These are phyloP conservation scores for Mesochorus sp. DNA, from an alignment of 2,888 invertebrate species.

Conservation along the genomic window DNA sequence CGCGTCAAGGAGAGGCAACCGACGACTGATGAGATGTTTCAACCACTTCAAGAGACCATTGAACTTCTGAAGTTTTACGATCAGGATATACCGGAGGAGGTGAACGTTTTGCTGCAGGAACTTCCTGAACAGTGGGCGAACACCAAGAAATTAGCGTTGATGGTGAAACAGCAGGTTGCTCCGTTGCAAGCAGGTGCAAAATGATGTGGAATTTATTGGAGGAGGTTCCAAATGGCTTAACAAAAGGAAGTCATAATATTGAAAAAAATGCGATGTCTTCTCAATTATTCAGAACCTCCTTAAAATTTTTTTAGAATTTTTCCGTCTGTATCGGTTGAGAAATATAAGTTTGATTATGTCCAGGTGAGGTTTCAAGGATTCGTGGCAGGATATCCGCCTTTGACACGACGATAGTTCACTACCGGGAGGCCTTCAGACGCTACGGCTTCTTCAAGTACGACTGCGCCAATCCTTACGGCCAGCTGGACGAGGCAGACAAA, in stretches of 20 bases:
- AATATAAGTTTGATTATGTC: too few species aligned
- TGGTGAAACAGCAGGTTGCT: slow-evolving; percentile 96
- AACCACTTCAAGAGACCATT: slow-evolving; percentile 95
- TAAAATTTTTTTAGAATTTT: too few species aligned
- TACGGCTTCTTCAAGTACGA: slow-evolving; percentile 90
- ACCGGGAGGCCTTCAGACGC: slow-evolving; percentile 93
- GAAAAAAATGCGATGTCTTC: too few species aligned
- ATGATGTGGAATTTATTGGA: too few species aligned
- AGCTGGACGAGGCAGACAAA: slow-evolving; percentile 89
- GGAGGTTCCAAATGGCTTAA: too few species aligned
- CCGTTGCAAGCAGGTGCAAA: slow-evolving; percentile 91
- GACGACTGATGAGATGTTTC: slow-evolving; percentile 97
- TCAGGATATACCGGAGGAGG: slow-evolving; percentile 98
- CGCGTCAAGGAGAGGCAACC: slow-evolving; percentile 95
- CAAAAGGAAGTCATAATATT: too few species aligned
- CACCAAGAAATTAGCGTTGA: slow-evolving; percentile 95
- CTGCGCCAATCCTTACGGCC: slow-evolving; percentile 88
- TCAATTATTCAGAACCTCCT: too few species aligned
- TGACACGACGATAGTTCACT: slow-evolving; percentile 91
- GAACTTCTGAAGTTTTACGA: slow-evolving; percentile 96
- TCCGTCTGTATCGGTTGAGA: too few species aligned
- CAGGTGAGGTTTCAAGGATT: slow-evolving; percentile 93
- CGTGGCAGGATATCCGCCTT: slow-evolving; percentile 93
- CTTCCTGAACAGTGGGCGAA: slow-evolving; percentile 98
- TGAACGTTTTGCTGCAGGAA: slow-evolving; percentile 94